Percentiles rank a stretch among this genome's conserved stretches.
These are phyloP conservation scores for Sprattus sprattus DNA, from an alignment of 2,113 vertebrate species.

Conservation along the genomic window DNA sequence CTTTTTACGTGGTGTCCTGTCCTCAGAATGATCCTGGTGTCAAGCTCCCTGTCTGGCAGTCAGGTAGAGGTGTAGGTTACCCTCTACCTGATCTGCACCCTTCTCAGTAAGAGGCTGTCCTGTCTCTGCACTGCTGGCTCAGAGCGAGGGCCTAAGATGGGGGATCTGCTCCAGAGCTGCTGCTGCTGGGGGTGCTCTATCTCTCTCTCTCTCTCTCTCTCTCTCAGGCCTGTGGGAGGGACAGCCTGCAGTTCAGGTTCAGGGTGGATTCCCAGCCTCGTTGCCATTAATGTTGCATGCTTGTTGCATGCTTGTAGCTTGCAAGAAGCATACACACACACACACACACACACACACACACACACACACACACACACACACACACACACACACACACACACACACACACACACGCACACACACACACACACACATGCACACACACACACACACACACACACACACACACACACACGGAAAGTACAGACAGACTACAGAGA, in stretches of 20 bases:
- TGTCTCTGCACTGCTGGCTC: conserved; percentile 17
- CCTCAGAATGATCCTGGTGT: background rate
- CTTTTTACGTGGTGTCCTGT: background rate
- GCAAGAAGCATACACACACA: conserved; percentile 11
- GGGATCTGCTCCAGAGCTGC: background rate
- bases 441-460: background rate
- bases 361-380: background rate
- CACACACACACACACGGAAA: background rate
- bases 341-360: background rate
- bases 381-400: background rate
- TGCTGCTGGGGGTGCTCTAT: background rate
- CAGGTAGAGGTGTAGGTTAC: conserved; percentile 15
- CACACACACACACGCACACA: background rate
- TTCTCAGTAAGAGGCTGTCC: conserved; percentile 22
- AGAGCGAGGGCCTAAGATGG: background rate
- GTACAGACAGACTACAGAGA: background rate
- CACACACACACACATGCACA: background rate
- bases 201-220: background rate
- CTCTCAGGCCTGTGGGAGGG: conserved; percentile 22
- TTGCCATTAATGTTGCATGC: conserved; percentile 39
- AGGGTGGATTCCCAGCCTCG: conserved; percentile 35
- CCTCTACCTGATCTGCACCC: conserved; percentile 22
- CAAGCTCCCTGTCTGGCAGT: background rate
- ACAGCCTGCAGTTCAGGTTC: conserved; percentile 27
- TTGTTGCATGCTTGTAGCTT: conserved; percentile 24